Conservation (phyloP, 2,113 vertebrate genomes). For the Quiscalus mexicanus region DNA sequence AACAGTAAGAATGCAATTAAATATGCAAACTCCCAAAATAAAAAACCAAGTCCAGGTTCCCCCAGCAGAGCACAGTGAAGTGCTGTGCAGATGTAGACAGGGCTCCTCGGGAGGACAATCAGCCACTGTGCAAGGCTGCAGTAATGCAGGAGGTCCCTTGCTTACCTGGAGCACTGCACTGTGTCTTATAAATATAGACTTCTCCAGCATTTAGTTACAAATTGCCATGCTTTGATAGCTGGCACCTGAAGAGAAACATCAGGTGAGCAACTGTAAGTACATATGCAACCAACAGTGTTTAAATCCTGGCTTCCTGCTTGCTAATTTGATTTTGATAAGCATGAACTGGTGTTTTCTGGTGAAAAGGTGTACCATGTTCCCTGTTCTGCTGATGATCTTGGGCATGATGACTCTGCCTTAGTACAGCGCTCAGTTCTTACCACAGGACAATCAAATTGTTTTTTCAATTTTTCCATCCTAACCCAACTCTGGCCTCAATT, state of each 20-base stretch:
- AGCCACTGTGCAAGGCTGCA: accelerated
- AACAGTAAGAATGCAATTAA: not conserved
- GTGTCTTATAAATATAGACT: not conserved
- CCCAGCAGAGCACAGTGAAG: not conserved
- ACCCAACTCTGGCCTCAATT: not conserved
- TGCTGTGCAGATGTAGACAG: not conserved
- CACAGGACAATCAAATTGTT: not conserved
- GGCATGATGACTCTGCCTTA: not conserved
- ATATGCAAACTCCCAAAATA: not conserved
- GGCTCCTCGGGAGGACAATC: not conserved
- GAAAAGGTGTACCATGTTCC: not conserved
- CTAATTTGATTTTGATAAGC: slow-evolving; percentile 29
- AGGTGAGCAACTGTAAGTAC: not conserved
- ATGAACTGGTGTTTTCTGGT: not conserved
- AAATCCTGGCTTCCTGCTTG: not conserved
- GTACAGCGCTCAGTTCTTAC: not conserved
- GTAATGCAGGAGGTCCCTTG: not conserved
- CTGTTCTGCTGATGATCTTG: not conserved
- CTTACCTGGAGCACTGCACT: not conserved
- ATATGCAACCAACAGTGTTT: not conserved
- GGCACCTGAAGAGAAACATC: not conserved
- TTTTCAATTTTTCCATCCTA: not conserved
- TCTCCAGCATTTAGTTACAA: not conserved
- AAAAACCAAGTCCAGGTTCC: not conserved
- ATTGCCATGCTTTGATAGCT: not conserved